These are phyloP conservation scores for Tarsius wallacei DNA, from an alignment of 2,797 vertebrate species.

Conservation along the genomic window DNA sequence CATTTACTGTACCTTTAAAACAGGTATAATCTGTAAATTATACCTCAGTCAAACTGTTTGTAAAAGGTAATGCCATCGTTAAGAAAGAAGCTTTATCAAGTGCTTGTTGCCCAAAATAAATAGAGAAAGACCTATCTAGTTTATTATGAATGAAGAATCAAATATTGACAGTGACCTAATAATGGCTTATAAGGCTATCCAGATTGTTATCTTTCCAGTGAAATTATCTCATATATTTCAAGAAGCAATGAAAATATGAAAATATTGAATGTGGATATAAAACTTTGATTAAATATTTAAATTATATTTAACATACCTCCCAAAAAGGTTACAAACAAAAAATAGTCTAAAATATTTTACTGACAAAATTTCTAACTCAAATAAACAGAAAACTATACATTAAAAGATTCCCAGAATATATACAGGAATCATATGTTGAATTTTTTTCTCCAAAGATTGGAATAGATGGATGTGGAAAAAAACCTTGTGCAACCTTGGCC, in stretches of 20 bases:
- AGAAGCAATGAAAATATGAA: background rate
- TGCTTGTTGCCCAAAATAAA: background rate
- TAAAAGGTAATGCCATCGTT: background rate
- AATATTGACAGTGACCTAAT: background rate
- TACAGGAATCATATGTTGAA: background rate
- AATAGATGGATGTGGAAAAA: constrained; percentile 88
- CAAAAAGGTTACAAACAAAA: background rate
- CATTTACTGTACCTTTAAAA: background rate
- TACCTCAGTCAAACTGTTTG: background rate
- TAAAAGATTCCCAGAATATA: background rate
- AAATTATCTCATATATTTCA: background rate
- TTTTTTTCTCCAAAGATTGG: constrained; percentile 85
- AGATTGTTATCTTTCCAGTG: background rate
- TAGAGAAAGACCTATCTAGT: background rate
- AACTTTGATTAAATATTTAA: background rate
- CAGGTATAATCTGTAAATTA: background rate
- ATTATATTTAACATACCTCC: background rate
- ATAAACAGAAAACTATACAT: background rate
- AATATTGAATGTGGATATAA: background rate
- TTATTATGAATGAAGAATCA: background rate
- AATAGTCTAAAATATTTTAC: background rate
- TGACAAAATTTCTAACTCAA: background rate
- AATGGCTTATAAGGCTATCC: background rate
- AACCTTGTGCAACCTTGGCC: constrained; percentile 85
- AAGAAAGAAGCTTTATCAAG: background rate